phyloP scores from a whole-genome alignment of 1,140 invertebrate genomes.

The Stratiolaelaps scimitus region DNA sequence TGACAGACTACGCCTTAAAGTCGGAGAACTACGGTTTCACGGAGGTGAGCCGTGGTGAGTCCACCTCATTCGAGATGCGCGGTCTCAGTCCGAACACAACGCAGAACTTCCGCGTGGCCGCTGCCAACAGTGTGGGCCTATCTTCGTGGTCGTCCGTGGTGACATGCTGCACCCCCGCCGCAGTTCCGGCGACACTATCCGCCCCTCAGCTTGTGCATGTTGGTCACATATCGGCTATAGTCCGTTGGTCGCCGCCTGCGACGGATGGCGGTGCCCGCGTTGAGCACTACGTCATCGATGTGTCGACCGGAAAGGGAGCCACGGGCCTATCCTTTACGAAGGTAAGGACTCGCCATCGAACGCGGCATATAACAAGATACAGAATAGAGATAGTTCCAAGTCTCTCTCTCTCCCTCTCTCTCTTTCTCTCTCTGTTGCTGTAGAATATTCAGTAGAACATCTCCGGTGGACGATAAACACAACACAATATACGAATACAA shows the following conservation, averaged over 20 bases:
- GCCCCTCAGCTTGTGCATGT: not conserved
- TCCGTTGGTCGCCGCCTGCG: slow-evolving; percentile 24
- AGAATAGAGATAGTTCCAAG: too few species aligned
- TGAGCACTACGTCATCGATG: slow-evolving; percentile 19
- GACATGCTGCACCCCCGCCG: slow-evolving; percentile 30
- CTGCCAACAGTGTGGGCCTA: slow-evolving; percentile 28
- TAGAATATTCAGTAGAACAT: too few species aligned
- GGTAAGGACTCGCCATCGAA: not conserved
- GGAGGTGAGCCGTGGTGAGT: slow-evolving; percentile 3
- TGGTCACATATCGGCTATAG: slow-evolving; percentile 25
- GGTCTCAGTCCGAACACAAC: slow-evolving; percentile 24
- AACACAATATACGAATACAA: too few species aligned
- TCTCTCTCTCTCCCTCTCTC: too few species aligned
- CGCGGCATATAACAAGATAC: too few species aligned
- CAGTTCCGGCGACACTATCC: slow-evolving; percentile 13
- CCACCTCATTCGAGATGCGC: not conserved
- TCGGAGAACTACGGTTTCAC: slow-evolving; percentile 18
- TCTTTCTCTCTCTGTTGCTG: too few species aligned
- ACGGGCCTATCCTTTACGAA: not conserved
- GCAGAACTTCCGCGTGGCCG: slow-evolving; percentile 27
- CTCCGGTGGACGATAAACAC: too few species aligned
- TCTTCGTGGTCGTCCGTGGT: slow-evolving; percentile 21
- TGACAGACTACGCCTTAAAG: slow-evolving; percentile 7
- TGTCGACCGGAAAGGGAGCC: not conserved
- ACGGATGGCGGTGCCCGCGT: slow-evolving; percentile 26